Conservation (phyloP, 2,113 vertebrate species). For the Cyphomyrus plagiostoma region DNA sequence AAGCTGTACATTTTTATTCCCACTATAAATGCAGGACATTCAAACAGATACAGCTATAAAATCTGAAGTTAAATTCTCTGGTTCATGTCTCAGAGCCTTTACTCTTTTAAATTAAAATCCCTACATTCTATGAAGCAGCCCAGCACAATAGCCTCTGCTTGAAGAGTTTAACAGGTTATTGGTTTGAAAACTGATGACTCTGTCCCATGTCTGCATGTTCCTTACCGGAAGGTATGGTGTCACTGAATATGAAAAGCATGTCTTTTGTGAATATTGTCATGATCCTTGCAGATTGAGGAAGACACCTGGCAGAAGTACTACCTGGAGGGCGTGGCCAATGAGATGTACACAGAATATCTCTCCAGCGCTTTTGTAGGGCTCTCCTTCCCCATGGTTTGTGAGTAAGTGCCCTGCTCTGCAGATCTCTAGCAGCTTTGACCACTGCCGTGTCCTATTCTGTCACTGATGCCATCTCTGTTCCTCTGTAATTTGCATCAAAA, state of each 20-base stretch:
- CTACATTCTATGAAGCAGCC: background rate
- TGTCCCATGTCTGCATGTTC: background rate
- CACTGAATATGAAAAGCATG: background rate
- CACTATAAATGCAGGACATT: background rate
- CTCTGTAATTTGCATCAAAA: background rate
- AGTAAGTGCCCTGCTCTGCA: conserved; percentile 77
- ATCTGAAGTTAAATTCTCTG: background rate
- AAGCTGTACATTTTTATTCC: background rate
- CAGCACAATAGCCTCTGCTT: background rate
- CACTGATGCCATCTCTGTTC: background rate
- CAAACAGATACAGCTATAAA: background rate
- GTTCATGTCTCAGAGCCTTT: background rate
- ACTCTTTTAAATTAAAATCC: background rate
- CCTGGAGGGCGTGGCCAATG: conserved; percentile 96
- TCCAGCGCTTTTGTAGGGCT: conserved; percentile 99
- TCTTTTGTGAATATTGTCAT: background rate
- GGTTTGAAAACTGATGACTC: background rate
- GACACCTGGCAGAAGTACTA: conserved; percentile 99
- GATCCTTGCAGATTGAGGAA: conserved; percentile 83
- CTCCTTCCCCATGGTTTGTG: conserved; percentile 94
- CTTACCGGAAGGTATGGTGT: background rate
- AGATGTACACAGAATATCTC: conserved; percentile 99
- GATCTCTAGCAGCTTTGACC: background rate
- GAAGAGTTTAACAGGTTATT: background rate
- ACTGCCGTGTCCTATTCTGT: background rate